These are phyloP conservation scores for Arrhopalites spinosus DNA, from an alignment of 2,888 invertebrate genomes.

Conservation along the genomic window DNA sequence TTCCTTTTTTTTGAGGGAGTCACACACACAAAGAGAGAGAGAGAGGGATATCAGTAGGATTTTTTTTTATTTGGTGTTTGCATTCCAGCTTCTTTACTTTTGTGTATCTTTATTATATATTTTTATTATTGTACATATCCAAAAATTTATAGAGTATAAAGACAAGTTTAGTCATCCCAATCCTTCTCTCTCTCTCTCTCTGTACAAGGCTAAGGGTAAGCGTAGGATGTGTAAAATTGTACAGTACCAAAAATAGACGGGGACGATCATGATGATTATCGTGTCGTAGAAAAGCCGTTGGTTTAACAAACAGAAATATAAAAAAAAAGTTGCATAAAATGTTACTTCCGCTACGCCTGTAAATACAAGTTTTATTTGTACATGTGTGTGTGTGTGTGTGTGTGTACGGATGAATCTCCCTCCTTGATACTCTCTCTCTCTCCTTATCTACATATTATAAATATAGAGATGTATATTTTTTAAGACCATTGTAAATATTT, in stretches of 20 bases:
- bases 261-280: no score
- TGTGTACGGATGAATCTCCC: not conserved
- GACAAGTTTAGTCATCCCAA: not conserved
- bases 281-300: not conserved
- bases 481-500: slow-evolving; percentile 6
- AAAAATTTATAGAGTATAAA: no score
- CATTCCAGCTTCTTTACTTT: not conserved
- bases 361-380: not conserved
- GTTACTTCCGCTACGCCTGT: not conserved
- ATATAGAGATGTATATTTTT: not conserved
- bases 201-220: no score
- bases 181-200: not conserved
- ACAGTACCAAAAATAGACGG: no score
- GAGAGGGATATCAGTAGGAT: not conserved
- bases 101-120: not conserved
- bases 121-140: no score
- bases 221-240: no score
- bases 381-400: not conserved
- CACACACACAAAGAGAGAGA: no score
- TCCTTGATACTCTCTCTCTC: no score
- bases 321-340: not conserved
- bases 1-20: no score
- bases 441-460: not conserved
- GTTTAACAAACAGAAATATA: not conserved
- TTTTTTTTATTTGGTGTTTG: not conserved